Conservation (phyloP, 2,888 invertebrate genomes). For the Helicoverpa assulta region DNA sequence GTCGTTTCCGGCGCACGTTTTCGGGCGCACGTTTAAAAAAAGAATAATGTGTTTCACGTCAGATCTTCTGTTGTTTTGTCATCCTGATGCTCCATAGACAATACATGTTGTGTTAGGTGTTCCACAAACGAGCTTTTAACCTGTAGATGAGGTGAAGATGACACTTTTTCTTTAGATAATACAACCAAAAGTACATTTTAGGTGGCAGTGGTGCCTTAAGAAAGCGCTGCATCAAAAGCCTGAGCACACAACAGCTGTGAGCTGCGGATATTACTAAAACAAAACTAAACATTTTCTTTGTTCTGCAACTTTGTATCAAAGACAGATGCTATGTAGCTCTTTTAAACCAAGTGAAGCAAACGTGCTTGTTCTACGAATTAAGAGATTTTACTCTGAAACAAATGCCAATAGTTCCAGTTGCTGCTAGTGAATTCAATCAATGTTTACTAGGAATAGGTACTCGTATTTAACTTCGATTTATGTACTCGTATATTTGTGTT, state of each 20-base stretch:
- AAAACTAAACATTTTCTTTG: conserved; percentile 47
- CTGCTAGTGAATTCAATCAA: background rate
- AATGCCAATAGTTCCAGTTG: conserved; percentile 2
- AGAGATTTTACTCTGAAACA: conserved; percentile 9
- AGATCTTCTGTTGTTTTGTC: conserved; percentile 40
- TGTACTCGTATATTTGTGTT: too few relatives aligned
- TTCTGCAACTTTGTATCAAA: conserved; percentile 16
- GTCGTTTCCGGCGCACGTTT: conserved; percentile 53
- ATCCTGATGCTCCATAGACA: conserved; percentile 13
- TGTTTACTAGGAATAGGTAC: background rate
- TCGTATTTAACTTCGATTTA: background rate
- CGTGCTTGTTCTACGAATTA: conserved; percentile 8
- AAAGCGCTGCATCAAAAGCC: conserved; percentile 32
- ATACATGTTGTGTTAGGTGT: conserved; percentile 14
- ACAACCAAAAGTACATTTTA: conserved; percentile 6
- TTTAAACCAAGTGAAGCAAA: conserved; percentile 11
- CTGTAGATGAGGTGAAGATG: conserved; percentile 7
- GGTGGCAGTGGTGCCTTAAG: conserved; percentile 4
- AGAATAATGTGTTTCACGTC: conserved; percentile 50
- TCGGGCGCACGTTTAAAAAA: conserved; percentile 44
- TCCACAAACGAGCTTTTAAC: conserved; percentile 7
- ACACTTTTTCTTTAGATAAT: background rate
- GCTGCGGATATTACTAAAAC: conserved; percentile 47
- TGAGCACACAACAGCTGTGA: conserved; percentile 29
- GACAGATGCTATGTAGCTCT: conserved; percentile 13